These are phyloP conservation scores for Drosophila lini DNA, from an alignment of 1,140 invertebrate genomes.

Conservation along the genomic window DNA sequence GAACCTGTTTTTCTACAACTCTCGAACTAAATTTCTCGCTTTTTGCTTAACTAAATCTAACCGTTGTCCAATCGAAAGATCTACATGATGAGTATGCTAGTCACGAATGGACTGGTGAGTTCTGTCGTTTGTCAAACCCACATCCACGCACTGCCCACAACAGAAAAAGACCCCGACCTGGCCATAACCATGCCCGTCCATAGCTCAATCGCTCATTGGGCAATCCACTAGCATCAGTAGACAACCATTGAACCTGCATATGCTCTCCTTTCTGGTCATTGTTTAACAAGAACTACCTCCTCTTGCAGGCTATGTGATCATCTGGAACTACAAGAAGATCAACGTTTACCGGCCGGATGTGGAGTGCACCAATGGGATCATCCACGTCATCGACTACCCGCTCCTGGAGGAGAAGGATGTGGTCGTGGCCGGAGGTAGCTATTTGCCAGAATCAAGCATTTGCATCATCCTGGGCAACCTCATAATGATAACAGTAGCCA, in stretches of 20 bases:
- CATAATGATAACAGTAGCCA: conserved; percentile 84
- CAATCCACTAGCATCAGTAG: conserved; percentile 26
- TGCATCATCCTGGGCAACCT: conserved; percentile 83
- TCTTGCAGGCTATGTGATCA: conserved; percentile 87
- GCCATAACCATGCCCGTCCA: conserved; percentile 44
- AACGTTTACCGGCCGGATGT: conserved; percentile 94
- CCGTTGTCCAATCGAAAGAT: conserved; percentile 69
- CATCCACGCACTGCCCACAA: conserved; percentile 63
- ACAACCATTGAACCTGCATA: conserved; percentile 13
- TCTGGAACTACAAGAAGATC: conserved; percentile 93
- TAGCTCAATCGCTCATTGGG: conserved; percentile 46
- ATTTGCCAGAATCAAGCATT: conserved; percentile 80
- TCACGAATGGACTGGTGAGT: conserved; percentile 84
- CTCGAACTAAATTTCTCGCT: conserved; percentile 65
- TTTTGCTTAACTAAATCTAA: conserved; percentile 65
- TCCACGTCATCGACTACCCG: conserved; percentile 95
- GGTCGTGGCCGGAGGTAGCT: conserved; percentile 86
- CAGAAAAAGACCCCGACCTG: conserved; percentile 32
- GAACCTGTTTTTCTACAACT: conserved; percentile 61
- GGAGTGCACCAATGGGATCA: conserved; percentile 96
- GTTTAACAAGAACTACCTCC: conserved; percentile 5
- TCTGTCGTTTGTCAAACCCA: conserved; percentile 64
- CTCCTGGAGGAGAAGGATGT: conserved; percentile 93
- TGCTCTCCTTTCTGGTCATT: background rate
- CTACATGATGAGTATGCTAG: conserved; percentile 83